Evolutionary conservation across 1,140 invertebrate species (phyloP).

Genomic region (Bombus picipes): DNA sequence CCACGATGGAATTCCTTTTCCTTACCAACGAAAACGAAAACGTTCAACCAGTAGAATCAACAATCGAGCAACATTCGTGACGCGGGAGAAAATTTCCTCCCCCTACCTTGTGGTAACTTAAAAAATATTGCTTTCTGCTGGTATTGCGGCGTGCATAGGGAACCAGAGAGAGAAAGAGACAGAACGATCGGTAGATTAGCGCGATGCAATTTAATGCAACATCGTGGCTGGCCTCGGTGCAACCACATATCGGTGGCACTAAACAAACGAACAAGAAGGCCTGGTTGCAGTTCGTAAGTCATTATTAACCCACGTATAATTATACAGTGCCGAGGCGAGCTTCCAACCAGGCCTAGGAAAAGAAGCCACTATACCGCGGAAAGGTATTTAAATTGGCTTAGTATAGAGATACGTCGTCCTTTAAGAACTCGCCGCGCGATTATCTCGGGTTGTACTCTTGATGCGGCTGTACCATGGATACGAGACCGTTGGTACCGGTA

Average conservation of each 20-base stretch:
- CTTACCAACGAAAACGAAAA: not conserved
- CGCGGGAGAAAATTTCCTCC: conserved; percentile 10
- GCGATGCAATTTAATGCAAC: conserved; percentile 61
- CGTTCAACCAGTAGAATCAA: conserved; percentile 16
- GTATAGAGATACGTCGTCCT: conserved; percentile 53
- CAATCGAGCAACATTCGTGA: conserved; percentile 30
- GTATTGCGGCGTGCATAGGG: conserved; percentile 30
- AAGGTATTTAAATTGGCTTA: conserved; percentile 68
- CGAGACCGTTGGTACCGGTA: conserved; percentile 12
- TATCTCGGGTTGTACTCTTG: conserved; percentile 52
- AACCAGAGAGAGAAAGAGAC: not conserved
- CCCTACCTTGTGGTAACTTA: not conserved
- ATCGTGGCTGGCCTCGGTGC: conserved; percentile 25
- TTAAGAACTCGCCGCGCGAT: conserved; percentile 63
- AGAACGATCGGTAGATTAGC: conserved; percentile 50
- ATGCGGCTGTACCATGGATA: not conserved
- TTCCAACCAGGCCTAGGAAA: conserved; percentile 44
- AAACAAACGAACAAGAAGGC: conserved; percentile 62
- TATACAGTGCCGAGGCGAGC: conserved; percentile 48
- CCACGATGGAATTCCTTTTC: not conserved
- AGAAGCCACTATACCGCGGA: conserved; percentile 50
- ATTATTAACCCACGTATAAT: conserved; percentile 69
- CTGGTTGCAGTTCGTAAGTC: conserved; percentile 63
- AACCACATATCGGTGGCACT: conserved; percentile 53
- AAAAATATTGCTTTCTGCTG: not conserved